Conservation (phyloP, 2,888 invertebrate genomes). For the Eristalis pertinax region DNA sequence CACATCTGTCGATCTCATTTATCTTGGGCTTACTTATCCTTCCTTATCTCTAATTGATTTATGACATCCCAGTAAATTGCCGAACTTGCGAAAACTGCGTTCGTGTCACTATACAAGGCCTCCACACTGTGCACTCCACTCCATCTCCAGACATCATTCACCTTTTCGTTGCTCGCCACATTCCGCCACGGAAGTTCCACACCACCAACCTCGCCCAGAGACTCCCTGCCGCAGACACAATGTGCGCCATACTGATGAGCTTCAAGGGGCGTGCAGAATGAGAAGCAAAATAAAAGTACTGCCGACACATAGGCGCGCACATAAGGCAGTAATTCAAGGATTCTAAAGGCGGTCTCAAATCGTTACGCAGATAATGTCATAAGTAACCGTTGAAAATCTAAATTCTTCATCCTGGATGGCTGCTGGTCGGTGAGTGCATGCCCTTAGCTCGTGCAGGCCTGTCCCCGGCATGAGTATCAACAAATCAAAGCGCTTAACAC, state of each 20-base stretch:
- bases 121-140: constrained; percentile 7
- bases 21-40: constrained; percentile 39
- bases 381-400: constrained; percentile 64
- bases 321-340: constrained; percentile 21
- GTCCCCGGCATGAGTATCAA: constrained; percentile 63
- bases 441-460: not conserved
- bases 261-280: not conserved
- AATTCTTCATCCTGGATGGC: constrained; percentile 38
- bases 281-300: not conserved
- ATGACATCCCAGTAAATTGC: constrained; percentile 59
- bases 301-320: not conserved
- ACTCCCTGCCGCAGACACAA: not conserved
- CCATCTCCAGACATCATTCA: constrained; percentile 52
- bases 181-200: not conserved
- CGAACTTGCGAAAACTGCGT: constrained; percentile 50
- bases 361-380: constrained; percentile 67
- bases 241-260: constrained; percentile 43
- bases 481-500: constrained; percentile 71
- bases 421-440: constrained; percentile 7
- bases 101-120: constrained; percentile 61
- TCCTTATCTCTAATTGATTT: constrained; percentile 71
- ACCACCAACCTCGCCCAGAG: constrained; percentile 9
- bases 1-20: constrained; percentile 52
- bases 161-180: constrained; percentile 22
- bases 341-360: constrained; percentile 50